phyloP scores from a whole-genome alignment of 2,888 invertebrate species.

The Noctuana brunneofusca region DNA sequence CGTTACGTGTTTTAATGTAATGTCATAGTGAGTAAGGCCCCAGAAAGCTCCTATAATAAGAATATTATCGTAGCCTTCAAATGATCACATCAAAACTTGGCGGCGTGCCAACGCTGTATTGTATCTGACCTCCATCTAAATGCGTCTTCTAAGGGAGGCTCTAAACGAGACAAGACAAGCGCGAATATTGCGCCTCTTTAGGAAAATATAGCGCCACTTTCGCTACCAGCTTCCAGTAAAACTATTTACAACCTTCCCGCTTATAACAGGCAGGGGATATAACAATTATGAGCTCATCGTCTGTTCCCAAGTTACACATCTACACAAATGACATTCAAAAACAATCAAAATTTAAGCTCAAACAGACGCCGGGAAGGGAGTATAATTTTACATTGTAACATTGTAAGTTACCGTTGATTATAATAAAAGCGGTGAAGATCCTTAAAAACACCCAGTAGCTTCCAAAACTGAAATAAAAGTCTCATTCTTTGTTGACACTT shows the following conservation, averaged over 20 bases:
- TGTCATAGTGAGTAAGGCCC: neutral
- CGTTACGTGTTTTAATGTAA: too few relatives aligned
- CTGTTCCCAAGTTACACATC: too few relatives aligned
- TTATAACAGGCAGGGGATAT: too few relatives aligned
- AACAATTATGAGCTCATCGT: too few relatives aligned
- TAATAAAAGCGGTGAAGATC: too few relatives aligned
- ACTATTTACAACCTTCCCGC: too few relatives aligned
- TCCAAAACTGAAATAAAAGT: neutral
- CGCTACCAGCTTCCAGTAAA: too few relatives aligned
- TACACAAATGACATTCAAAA: too few relatives aligned
- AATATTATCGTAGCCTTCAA: neutral
- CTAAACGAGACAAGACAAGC: slow-evolving; percentile 8
- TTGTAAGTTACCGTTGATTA: too few relatives aligned
- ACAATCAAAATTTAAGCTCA: too few relatives aligned
- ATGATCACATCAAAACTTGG: slow-evolving; percentile 3
- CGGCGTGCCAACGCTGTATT: neutral
- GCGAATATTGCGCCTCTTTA: neutral
- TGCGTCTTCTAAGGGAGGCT: slow-evolving; percentile 8
- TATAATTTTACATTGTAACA: slow-evolving; percentile 2
- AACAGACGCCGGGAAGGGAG: too few relatives aligned
- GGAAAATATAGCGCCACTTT: neutral
- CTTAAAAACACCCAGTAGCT: neutral
- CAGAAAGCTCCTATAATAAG: neutral
- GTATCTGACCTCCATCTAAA: slow-evolving; percentile 6
- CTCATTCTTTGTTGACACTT: neutral